A percentile compares a stretch with the other conserved stretches of the same genome.
phyloP scores from a whole-genome alignment of 2,113 vertebrate genomes.

The Lamprotornis superbus region DNA sequence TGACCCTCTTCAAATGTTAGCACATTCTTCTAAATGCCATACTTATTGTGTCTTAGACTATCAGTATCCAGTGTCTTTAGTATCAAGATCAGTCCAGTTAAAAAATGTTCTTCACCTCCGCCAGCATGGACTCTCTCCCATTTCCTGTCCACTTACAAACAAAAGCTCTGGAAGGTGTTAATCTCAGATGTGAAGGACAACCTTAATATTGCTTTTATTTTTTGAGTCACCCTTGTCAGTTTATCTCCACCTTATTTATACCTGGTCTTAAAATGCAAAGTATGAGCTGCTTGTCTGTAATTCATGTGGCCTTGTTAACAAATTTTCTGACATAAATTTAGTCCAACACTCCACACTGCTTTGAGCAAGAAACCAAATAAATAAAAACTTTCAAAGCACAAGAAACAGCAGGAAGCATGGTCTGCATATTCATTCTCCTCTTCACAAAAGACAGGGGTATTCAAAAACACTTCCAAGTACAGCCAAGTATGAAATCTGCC shows the following conservation, averaged over 20 bases:
- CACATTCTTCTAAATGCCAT: background rate
- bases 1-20: background rate
- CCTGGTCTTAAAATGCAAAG: accelerated
- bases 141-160: background rate
- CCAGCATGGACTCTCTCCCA: background rate
- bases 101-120: background rate
- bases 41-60: background rate
- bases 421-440: background rate
- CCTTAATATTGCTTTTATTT: background rate
- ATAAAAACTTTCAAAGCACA: background rate
- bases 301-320: background rate
- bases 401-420: background rate
- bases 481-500: background rate
- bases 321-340: background rate
- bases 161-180: background rate
- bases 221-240: background rate
- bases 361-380: background rate
- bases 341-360: background rate
- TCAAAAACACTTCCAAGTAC: background rate
- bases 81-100: background rate
- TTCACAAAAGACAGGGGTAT: background rate
- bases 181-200: background rate
- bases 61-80: background rate
- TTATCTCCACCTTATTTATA: background rate
- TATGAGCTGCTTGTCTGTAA: background rate